Conservation (phyloP, 2,888 invertebrate species). For the Calliopum simillimum region DNA sequence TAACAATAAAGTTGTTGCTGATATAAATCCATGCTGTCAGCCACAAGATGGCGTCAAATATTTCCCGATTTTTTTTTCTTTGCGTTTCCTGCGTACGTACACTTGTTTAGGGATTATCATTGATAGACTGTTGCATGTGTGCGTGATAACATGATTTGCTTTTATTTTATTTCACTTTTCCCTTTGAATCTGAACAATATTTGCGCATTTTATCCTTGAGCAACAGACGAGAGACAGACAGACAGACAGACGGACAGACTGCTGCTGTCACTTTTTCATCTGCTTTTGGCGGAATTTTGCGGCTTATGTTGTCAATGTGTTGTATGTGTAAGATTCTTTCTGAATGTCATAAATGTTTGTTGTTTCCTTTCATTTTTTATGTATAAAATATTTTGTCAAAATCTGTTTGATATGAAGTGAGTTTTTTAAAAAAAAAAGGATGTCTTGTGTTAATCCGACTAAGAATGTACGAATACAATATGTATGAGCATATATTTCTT, state of each 20-base stretch:
- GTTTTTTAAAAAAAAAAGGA: no score
- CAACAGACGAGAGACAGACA: neutral
- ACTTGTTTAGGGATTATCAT: neutral
- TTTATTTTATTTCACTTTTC: neutral
- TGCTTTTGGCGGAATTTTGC: neutral
- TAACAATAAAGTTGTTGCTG: slow-evolving; percentile 1
- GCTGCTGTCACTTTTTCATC: neutral
- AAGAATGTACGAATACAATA: no score
- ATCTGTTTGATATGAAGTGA: no score
- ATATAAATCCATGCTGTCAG: neutral
- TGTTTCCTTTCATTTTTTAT: neutral
- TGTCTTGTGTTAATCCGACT: no score
- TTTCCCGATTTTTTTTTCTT: neutral
- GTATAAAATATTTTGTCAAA: no score
- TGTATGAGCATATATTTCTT: no score
- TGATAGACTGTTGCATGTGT: slow-evolving; percentile 5
- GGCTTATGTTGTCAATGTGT: slow-evolving; percentile 9
- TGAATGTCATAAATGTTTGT: slow-evolving; percentile 9
- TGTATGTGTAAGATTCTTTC: neutral
- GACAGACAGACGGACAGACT: no score
- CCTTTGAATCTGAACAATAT: no score
- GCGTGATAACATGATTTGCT: slow-evolving; percentile 15
- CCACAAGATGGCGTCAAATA: slow-evolving; percentile 27
- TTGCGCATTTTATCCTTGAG: slow-evolving; percentile 1
- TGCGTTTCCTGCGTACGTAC: neutral